Evolutionary conservation across 2,888 invertebrate species (phyloP).

Genomic region (Trilocha varians): DNA sequence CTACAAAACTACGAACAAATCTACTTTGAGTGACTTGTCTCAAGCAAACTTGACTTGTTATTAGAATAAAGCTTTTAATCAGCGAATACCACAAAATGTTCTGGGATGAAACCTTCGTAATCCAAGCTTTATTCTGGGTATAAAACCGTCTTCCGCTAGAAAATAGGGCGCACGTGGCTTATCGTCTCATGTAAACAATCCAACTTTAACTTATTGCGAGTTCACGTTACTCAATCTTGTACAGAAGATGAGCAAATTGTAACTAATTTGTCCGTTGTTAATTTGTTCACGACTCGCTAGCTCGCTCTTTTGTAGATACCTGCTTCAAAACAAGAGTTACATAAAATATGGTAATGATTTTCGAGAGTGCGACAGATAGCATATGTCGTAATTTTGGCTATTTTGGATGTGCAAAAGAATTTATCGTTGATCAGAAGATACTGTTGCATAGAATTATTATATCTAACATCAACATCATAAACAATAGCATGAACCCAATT

Average conservation of each 20-base stretch:
- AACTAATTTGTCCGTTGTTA: not conserved
- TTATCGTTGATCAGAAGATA: no score
- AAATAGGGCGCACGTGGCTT: not conserved
- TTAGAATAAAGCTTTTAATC: no score
- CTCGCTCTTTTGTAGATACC: not conserved
- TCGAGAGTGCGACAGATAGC: no score
- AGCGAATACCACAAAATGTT: no score
- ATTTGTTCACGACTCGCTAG: not conserved
- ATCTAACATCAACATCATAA: no score
- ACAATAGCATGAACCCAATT: no score
- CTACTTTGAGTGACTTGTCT: no score
- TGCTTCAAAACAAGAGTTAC: not conserved
- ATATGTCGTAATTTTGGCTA: no score
- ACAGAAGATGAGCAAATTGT: not conserved
- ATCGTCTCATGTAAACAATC: not conserved
- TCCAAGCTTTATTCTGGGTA: not conserved
- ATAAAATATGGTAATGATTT: not conserved
- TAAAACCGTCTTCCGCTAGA: not conserved
- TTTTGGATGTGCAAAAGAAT: no score
- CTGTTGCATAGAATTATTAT: no score
- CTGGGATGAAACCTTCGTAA: not conserved
- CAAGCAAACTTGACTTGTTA: no score
- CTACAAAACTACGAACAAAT: no score
- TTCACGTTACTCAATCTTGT: not conserved
- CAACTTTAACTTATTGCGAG: not conserved